Base-by-base conservation (phyloP, 2,113 vertebrate genomes). In the Sinocyclocheilus grahami region DNA sequence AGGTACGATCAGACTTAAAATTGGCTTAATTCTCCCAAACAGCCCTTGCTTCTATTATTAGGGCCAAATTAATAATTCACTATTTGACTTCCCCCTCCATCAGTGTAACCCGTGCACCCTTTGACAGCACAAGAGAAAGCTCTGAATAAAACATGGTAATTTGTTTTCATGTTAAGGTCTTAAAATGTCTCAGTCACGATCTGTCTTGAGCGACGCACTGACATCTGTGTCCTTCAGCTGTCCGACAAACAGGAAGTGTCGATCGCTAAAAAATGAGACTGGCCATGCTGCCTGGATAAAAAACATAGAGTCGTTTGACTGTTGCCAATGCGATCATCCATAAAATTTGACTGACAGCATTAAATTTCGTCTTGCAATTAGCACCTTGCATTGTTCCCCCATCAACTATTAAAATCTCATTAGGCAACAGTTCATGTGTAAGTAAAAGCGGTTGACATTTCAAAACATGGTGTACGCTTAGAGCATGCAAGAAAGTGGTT, bases 11-110 rank as follows among this genome's bases (percentile, higher is more conserved):
- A 12, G 37, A 69, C 53, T 67, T 14, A 18, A 20, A 65, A 80
- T 71, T 55, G 77, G 16, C 48, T 37, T 20, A 58, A 69, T 65
- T 77, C 30, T 24, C 20, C 20, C 42, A 53, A 55, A 60, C 85
- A 80, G 85, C 42, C 42, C 55, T 13, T n/a, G 8, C 51, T 51
- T 77, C 85, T 85, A 78, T 78, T 85, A 77, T 82, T 89, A 85
- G 85, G 75, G 77, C 24, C 1, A 22, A 78, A 85, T 85, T 42
- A 82, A 89, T 81, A 86, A 89, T 82, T 86, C 62, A 85, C 80
- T 51, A 42, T 51, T 76, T 81, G 62, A 85, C 58, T n/a, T 69
- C 55, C 55, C 74, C 51, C 69, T 76, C n/a, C 20, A 62, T 84
- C 77, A 39, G 69, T 79, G 83, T 48, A 78, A 8, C 60, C 37